A percentile compares a stretch with the other conserved stretches of the same genome.
Conservation (phyloP, 1,140 invertebrate genomes). For the Agrilus planipennis region DNA sequence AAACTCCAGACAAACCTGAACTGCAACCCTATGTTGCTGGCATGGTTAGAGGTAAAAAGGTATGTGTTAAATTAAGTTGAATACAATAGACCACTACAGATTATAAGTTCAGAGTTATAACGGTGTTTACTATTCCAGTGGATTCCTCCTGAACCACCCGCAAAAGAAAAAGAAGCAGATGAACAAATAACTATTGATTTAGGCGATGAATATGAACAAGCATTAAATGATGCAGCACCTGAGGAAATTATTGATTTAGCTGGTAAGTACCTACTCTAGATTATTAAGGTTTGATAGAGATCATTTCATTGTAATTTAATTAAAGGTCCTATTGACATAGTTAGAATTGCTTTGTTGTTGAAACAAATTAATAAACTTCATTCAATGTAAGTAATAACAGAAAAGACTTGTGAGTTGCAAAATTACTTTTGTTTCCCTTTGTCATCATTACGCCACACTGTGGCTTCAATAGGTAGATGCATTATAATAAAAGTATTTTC, state of each 20-base stretch:
- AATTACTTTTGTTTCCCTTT: too few relatives aligned
- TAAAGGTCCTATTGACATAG: too few relatives aligned
- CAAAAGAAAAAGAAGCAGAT: slow-evolving; percentile 67
- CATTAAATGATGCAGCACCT: slow-evolving; percentile 81
- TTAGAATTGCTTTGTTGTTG: too few relatives aligned
- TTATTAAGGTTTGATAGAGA: background rate
- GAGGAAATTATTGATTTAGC: slow-evolving; percentile 99
- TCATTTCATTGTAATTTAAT: too few relatives aligned
- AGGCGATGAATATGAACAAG: slow-evolving; percentile 91
- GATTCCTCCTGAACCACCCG: slow-evolving; percentile 71
- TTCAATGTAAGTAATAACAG: too few relatives aligned
- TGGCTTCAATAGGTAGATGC: too few relatives aligned
- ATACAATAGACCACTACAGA: background rate
- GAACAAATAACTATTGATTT: slow-evolving; percentile 87
- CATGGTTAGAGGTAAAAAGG: slow-evolving; percentile 81
- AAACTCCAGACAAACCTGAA: slow-evolving; percentile 96
- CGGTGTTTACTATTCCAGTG: slow-evolving; percentile 59
- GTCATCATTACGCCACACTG: too few relatives aligned
- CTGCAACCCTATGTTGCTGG: slow-evolving; percentile 86
- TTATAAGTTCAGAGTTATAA: too few relatives aligned
- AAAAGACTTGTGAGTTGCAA: too few relatives aligned
- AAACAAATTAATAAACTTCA: too few relatives aligned
- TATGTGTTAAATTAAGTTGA: slow-evolving; percentile 31
- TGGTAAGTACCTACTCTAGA: slow-evolving; percentile 43
- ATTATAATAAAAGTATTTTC: too few relatives aligned